phyloP scores from a whole-genome alignment of 2,113 vertebrate genomes.

The Lanius ludovicianus region DNA sequence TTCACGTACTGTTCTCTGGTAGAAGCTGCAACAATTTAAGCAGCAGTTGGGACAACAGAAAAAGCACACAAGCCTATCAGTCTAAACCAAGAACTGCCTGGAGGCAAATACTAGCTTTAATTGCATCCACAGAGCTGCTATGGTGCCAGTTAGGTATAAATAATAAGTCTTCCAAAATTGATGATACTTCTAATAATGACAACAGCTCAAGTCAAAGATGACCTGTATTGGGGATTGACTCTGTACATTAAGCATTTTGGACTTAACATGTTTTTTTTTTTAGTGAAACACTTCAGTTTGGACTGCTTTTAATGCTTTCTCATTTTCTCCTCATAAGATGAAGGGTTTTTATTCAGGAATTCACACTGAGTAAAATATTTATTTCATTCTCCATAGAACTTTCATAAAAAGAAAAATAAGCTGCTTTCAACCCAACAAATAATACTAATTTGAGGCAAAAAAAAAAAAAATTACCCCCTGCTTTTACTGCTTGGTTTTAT shows the following conservation, averaged over 20 bases:
- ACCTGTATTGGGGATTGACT: not conserved
- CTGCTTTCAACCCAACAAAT: not conserved
- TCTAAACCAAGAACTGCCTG: not conserved
- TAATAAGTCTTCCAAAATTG: not conserved
- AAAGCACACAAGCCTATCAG: not conserved
- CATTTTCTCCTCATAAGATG: not conserved
- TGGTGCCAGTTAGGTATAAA: not conserved
- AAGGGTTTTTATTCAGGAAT: not conserved
- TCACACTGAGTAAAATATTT: not conserved
- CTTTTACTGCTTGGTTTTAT: not conserved
- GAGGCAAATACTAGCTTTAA: not conserved
- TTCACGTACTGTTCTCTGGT: not conserved
- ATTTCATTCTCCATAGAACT: not conserved
- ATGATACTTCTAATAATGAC: not conserved
- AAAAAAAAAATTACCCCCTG: fast-evolving
- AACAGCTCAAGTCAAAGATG: not conserved
- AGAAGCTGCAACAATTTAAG: not conserved
- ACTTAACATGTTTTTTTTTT: not conserved
- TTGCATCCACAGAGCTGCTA: not conserved
- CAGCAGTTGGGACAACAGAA: not conserved
- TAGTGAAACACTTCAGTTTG: not conserved
- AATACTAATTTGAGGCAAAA: not conserved
- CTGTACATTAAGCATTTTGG: not conserved
- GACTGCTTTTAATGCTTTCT: not conserved
- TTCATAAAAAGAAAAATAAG: not conserved